Evolutionary conservation across 2,888 invertebrate genomes (phyloP), one percentile per base, ranked within the genome.

Genomic region (Bugulina stolonifera): DNA sequence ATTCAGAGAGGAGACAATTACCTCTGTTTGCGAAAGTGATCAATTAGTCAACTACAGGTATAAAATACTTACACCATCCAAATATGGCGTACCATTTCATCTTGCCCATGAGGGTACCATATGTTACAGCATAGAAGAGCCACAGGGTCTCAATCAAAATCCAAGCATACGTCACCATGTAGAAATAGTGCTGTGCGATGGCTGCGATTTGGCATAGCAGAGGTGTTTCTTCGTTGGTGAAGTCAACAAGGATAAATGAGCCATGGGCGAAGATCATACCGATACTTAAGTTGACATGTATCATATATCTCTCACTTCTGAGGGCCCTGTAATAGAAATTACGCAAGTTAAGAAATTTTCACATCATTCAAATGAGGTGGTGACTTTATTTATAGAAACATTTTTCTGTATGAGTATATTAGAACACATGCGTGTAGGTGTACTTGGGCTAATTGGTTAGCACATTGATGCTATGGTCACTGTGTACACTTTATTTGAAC

Each of bases 161-260:
- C 97, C 97, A 97, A 27, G 91, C 91, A 80, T 95, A 93, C 22
- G 93, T 90, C 35, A 91, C 89, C 81, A 95, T 86, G 93, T 94
- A 96, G 82, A 93, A 90, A 86, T 94, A 96, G 86, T 97, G 96
- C 74, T 97, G 88, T 69, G 91, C 89, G 85, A 96, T 95, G 23
- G 95, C 94, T 69, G 91, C 88, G 79, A 95, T 85, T 85, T 94
- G 94, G 86, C 96, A 96, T 5, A 43, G 3, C 35, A 54, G 35
- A 29, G 64, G 32, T 43, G 43, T 43, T 27, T 64, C 64, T 14
- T 64, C 64, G 5, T 57, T 57, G 32, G 34, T 32, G n/a, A 64
- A 64, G 64, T 64, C 14, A 22, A 32, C 64, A 29, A 27, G 25
- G 3, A 64, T 2, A 34, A 29, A 64, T 10, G 64, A 64, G 32